Evolutionary conservation across 2,888 invertebrate species (phyloP).

Genomic region (Athetis lepigone): DNA sequence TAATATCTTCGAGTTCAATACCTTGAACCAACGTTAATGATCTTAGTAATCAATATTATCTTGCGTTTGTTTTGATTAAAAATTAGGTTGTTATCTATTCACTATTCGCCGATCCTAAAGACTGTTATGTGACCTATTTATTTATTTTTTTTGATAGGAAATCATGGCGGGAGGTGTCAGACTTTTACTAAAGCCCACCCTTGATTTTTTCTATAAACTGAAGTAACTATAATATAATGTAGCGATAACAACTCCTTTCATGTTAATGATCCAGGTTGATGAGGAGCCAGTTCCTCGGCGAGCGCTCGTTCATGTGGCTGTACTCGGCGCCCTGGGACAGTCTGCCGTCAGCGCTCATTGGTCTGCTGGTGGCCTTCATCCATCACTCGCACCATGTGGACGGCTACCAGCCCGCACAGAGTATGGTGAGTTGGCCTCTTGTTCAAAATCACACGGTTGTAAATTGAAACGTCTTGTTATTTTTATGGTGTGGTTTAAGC

Average conservation of each 20-base stretch:
- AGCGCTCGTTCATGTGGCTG: conserved; percentile 74
- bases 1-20: not conserved
- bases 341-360: conserved; percentile 75
- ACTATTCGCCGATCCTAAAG: not conserved
- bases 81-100: too few species aligned
- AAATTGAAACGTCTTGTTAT: not conserved
- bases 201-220: not conserved
- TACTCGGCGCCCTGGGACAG: conserved; percentile 80
- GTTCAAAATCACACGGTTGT: not conserved
- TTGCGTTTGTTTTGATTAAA: too few species aligned
- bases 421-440: conserved; percentile 59
- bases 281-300: conserved; percentile 67
- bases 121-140: too few species aligned
- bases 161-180: too few species aligned
- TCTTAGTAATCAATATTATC: not conserved
- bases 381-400: conserved; percentile 64
- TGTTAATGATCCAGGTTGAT: conserved; percentile 64
- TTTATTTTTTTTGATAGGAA: too few species aligned
- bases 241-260: not conserved
- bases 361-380: conserved; percentile 72
- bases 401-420: conserved; percentile 62
- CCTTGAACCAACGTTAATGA: not conserved
- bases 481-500: not conserved
- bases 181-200: too few species aligned
- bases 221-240: too few species aligned